Conservation (phyloP, 1,140 invertebrate genomes). For the Idris sp. region DNA sequence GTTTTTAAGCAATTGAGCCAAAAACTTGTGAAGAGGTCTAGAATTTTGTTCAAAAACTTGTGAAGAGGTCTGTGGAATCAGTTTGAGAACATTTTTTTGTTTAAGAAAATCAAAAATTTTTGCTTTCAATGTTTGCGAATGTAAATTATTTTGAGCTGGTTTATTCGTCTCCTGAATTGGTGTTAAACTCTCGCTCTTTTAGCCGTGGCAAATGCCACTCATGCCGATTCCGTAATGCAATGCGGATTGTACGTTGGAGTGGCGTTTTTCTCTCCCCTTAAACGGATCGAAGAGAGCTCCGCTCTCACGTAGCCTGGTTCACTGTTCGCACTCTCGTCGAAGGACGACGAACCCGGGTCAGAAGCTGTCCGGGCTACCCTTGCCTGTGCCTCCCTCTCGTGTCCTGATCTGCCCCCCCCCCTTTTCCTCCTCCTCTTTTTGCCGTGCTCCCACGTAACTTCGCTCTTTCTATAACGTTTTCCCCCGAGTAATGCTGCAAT, state of each 20-base stretch:
- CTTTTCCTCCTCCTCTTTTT: conserved; percentile 15
- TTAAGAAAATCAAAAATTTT: too few relatives aligned
- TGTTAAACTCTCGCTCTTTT: conserved; percentile 43
- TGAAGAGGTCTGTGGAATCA: too few relatives aligned
- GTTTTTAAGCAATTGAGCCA: too few relatives aligned
- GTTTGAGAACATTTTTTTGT: too few relatives aligned
- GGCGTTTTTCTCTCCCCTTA: conserved; percentile 38
- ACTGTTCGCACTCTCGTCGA: conserved; percentile 52
- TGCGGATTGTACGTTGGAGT: conserved; percentile 44
- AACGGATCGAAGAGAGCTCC: conserved; percentile 55
- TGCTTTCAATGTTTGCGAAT: too few relatives aligned
- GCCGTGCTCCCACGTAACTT: conserved; percentile 38
- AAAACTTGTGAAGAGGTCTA: too few relatives aligned
- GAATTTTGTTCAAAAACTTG: too few relatives aligned
- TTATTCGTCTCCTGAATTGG: conserved; percentile 26
- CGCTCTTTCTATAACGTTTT: conserved; percentile 33
- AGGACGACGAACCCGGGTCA: conserved; percentile 58
- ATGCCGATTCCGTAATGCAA: conserved; percentile 41
- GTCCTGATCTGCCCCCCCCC: background rate
- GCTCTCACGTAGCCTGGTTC: conserved; percentile 53
- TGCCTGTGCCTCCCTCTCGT: conserved; percentile 33
- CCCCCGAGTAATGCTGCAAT: conserved; percentile 28
- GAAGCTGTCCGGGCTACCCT: conserved; percentile 56
- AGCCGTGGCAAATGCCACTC: conserved; percentile 44
- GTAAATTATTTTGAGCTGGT: too few relatives aligned